A percentile compares a stretch with the other conserved stretches of the same genome.
Conservation (phyloP, 2,797 vertebrate species). For the Thripadectes ignobilis region DNA sequence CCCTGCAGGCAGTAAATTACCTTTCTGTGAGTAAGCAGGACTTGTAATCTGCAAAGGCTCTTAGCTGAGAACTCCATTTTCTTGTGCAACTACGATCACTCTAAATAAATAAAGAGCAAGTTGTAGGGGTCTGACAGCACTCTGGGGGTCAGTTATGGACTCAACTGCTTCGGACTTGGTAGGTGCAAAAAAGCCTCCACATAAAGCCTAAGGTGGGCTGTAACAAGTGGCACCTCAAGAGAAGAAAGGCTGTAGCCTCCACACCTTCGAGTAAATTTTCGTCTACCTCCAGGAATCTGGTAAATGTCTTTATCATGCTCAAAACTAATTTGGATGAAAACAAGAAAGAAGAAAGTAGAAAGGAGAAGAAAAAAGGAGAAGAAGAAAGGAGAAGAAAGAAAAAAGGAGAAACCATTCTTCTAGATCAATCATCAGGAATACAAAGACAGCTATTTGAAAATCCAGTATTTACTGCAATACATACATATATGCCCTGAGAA, state of each 20-base stretch:
- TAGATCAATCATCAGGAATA: rapidly evolving
- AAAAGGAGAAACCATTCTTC: background rate
- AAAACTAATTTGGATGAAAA: background rate
- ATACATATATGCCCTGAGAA: background rate
- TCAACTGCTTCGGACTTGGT: background rate
- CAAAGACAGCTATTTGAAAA: background rate
- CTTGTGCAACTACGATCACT: background rate
- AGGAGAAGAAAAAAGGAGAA: background rate
- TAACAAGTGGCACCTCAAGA: background rate
- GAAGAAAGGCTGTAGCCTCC: background rate
- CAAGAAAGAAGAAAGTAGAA: too few species aligned
- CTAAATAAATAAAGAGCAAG: background rate
- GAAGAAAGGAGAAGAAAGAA: background rate
- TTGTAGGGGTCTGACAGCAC: background rate
- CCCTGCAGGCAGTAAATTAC: conserved; percentile 34
- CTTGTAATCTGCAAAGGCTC: background rate
- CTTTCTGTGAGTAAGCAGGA: conserved; percentile 27
- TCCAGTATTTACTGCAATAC: background rate
- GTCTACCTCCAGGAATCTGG: background rate
- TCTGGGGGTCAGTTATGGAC: background rate
- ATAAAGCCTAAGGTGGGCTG: background rate
- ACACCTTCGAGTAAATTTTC: background rate
- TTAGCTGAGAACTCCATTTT: background rate
- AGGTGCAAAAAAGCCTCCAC: background rate
- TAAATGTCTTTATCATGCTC: background rate